Evolutionary conservation across 1,140 invertebrate species (phyloP).

Genomic region (Plectus sambesii): DNA sequence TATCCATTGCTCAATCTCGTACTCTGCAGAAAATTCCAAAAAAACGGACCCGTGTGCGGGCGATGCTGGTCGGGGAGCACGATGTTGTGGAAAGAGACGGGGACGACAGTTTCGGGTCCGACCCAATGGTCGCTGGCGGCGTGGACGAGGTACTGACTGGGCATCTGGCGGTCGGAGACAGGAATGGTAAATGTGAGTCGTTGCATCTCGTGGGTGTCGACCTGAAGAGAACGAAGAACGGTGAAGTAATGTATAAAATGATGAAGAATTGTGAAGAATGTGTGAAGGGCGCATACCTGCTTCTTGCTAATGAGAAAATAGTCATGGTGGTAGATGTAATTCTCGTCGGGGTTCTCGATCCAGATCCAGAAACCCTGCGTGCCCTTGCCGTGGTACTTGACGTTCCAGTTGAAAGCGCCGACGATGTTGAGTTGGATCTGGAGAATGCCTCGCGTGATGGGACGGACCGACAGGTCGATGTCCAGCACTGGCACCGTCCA

Average conservation of each 20-base stretch:
- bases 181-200: constrained; percentile 90
- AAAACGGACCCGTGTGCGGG: constrained; percentile 81
- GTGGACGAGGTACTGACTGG: constrained; percentile 78
- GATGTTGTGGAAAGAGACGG: constrained; percentile 74
- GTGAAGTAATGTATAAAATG: constrained; percentile 14
- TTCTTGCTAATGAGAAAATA: constrained; percentile 76
- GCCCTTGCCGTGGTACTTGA: constrained; percentile 67
- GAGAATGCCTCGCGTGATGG: constrained; percentile 76
- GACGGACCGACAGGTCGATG: constrained; percentile 72
- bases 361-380: constrained; percentile 91
- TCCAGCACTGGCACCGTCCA: constrained; percentile 70
- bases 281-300: constrained; percentile 54
- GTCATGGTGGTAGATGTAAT: constrained; percentile 91
- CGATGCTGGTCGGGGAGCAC: constrained; percentile 83
- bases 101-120: constrained; percentile 60
- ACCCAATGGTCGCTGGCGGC: constrained; percentile 81
- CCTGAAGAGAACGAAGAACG: constrained; percentile 47
- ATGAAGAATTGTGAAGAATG: not conserved
- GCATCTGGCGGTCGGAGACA: constrained; percentile 68
- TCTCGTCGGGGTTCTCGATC: constrained; percentile 86
- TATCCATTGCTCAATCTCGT: too few species aligned
- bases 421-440: constrained; percentile 69
- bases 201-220: constrained; percentile 60
- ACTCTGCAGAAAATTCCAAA: too few species aligned
- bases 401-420: constrained; percentile 80